Base-by-base conservation (phyloP, 2,888 invertebrate species). In the Tineola bisselliella region DNA sequence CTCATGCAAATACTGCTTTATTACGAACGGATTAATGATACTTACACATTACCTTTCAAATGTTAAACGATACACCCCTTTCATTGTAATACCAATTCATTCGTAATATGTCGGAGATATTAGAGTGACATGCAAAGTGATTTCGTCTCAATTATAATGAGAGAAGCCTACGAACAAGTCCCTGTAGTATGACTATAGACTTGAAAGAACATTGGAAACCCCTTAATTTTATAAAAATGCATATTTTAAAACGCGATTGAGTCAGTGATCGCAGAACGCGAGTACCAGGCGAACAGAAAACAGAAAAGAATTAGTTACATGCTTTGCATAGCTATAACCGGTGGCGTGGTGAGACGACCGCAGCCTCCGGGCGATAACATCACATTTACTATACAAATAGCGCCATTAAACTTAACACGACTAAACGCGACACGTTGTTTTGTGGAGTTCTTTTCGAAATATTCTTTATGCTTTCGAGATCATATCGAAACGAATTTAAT, bases 1-100 rank as follows among this genome's bases (percentile, higher is more conserved):
- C 77, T 77, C 78, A 82, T 84, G 82, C 82, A 81, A 84, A 84
- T 82, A 81, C 74, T 77, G 76, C 74, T 79, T 82, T 84, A 83
- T 82, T 82, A 83, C 82, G 76, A 77, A 73, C 77, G 78, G 74
- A 78, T 82, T 82, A 79, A 77, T 79, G 77, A 76, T 77, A 77
- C 81, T 79, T 77, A 78, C 74, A 73, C 74, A 71, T 70, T 76
- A 12, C 33, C 38, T 38, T 38, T 6, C 2, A 31, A 38, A 38
- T 38, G 25, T 13, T 19, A 56, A 19, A 25, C 13, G 52, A 38
- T 38, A 38, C 38, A 38, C 10, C 38, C 38, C 1, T 38, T 38
- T 38, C 2, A 25, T 25, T 25, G 25, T 6, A 4, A 25, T 25
- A 25, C n/a, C n/a, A n/a, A n/a, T n/a, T n/a, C n/a, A n/a, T n/a